phyloP scores from a whole-genome alignment of 53 echinoderm and acorn worm genomes.

The Apostichopus leukothele region DNA sequence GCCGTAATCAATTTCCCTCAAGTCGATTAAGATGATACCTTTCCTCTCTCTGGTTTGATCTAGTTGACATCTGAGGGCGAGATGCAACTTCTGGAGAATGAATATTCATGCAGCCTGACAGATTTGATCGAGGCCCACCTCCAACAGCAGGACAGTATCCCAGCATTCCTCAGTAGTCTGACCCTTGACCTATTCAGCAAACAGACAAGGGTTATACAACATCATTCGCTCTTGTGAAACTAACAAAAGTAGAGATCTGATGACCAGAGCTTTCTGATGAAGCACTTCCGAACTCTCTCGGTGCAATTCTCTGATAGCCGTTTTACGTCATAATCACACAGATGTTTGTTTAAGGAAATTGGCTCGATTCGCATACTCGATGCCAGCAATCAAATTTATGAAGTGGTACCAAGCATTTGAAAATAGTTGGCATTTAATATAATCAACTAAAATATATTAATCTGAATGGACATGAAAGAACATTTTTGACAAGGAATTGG shows the following conservation, averaged over 20 bases:
- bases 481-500: no score
- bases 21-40: no score
- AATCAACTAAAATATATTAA: no score
- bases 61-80: slow-evolving; percentile 68
- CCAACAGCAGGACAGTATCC: slow-evolving; percentile 86
- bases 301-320: background rate
- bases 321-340: no score
- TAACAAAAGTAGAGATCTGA: no score
- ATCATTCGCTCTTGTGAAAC: background rate
- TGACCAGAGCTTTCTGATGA: background rate
- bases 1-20: no score
- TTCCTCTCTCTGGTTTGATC: background rate
- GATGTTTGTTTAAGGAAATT: background rate
- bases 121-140: slow-evolving; percentile 77
- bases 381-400: no score
- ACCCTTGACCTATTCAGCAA: slow-evolving; percentile 95
- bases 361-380: no score
- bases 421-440: no score
- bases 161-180: slow-evolving; percentile 95
- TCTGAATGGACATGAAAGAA: no score
- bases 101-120: slow-evolving; percentile 81
- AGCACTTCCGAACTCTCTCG: no score
- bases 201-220: slow-evolving; percentile 66
- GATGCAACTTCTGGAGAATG: slow-evolving; percentile 85
- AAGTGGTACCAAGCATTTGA: no score